These are phyloP conservation scores for Orthonychiurus folsomi DNA, from an alignment of 2,888 invertebrate species.

Conservation along the genomic window DNA sequence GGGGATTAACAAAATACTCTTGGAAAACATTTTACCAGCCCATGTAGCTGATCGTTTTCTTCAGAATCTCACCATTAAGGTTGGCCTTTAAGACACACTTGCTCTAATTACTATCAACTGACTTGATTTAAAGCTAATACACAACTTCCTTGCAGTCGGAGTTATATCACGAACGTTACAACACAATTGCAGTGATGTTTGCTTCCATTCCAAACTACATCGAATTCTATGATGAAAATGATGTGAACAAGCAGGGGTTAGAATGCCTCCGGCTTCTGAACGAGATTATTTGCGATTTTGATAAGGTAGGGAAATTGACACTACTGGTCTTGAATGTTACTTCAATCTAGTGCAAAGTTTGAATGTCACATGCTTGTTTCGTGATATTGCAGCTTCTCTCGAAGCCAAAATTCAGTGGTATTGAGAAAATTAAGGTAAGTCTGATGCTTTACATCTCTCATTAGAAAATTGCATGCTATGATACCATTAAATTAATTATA, in stretches of 20 bases:
- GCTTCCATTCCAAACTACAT: conserved; percentile 97
- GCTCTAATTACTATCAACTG: no score
- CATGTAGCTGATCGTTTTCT: conserved; percentile 93
- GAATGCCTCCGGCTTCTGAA: conserved; percentile 88
- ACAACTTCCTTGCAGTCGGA: no score
- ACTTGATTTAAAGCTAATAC: no score
- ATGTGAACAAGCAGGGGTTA: conserved; percentile 88
- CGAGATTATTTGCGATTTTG: conserved; percentile 97
- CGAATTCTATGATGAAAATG: conserved; percentile 94
- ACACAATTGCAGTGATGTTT: conserved; percentile 93
- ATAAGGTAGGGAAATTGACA: conserved; percentile 82
- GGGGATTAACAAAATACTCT: conserved; percentile 81
- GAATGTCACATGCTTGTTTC: background rate
- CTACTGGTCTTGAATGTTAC: background rate
- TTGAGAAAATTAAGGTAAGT: conserved; percentile 99
- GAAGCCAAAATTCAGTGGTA: conserved; percentile 88
- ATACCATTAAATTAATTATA: no score
- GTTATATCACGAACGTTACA: conserved; percentile 87
- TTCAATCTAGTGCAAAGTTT: background rate
- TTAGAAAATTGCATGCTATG: no score
- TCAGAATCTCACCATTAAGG: conserved; percentile 55
- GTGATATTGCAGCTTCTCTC: conserved; percentile 61
- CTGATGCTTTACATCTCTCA: no score
- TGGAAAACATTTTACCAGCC: conserved; percentile 92
- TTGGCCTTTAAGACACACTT: no score